A percentile compares a stretch with the other conserved stretches of the same genome.
These are phyloP conservation scores for Heterohyrax brucei DNA, from an alignment of 2,797 vertebrate species.

Conservation along the genomic window DNA sequence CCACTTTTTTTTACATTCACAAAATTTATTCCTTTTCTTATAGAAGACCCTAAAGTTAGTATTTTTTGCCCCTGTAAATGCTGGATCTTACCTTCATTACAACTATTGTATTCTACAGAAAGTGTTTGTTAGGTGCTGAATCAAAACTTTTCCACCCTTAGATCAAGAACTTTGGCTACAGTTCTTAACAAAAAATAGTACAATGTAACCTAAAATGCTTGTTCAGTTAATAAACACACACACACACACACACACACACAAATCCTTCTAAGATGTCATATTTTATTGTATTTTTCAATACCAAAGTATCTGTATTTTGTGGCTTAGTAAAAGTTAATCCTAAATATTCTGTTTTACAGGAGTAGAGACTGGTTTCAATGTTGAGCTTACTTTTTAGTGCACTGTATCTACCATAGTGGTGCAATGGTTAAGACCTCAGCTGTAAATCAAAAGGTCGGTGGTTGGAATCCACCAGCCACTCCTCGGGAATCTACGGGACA, in stretches of 20 bases:
- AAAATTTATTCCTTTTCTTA: conserved; percentile 25
- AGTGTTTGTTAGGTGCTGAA: neutral
- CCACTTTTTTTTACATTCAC: neutral
- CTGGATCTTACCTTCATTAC: neutral
- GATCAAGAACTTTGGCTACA: neutral
- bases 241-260: neutral
- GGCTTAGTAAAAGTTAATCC: conserved; percentile 18
- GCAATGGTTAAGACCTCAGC: too few species aligned
- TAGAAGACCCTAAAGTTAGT: neutral
- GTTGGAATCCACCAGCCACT: too few species aligned
- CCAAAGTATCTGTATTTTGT: neutral
- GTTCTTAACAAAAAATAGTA: neutral
- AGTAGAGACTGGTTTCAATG: neutral
- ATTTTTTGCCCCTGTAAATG: neutral
- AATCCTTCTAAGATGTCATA: neutral
- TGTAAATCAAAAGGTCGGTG: too few species aligned
- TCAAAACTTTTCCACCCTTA: neutral
- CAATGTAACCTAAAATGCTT: neutral
- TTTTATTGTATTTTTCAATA: neutral
- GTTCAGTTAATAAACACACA: neutral
- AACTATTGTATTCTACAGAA: neutral
- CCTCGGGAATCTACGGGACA: too few species aligned
- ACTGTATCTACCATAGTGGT: neutral
- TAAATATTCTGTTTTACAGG: neutral
- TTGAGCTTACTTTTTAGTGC: conserved; percentile 12